Evolutionary conservation across 2,888 invertebrate species (phyloP).

Genomic region (Rotaria macrura): DNA sequence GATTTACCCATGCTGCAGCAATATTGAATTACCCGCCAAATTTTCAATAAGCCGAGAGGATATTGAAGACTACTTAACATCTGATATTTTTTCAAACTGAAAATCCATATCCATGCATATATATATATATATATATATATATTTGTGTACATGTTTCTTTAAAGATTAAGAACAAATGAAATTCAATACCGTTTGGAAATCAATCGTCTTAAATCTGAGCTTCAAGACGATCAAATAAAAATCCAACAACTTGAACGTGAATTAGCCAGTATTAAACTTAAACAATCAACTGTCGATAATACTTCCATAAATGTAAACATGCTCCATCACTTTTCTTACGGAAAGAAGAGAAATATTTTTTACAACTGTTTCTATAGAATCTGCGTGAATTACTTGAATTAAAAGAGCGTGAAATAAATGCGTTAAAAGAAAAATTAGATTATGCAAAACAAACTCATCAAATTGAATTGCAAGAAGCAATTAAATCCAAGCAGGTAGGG

Average conservation of each 20-base stretch:
- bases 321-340: too few species aligned
- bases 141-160: not conserved
- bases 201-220: not conserved
- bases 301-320: not conserved
- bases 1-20: too few species aligned
- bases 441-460: not conserved
- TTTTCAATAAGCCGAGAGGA: too few species aligned
- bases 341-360: too few species aligned
- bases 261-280: not conserved
- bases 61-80: too few species aligned
- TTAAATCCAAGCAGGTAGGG: not conserved
- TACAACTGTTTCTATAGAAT: not conserved
- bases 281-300: not conserved
- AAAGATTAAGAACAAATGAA: not conserved
- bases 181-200: not conserved
- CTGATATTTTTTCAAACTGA: too few species aligned
- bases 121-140: too few species aligned
- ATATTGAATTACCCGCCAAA: too few species aligned
- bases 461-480: not conserved
- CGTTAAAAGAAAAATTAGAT: not conserved
- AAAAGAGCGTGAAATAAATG: constrained; percentile 1
- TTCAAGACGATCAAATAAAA: not conserved
- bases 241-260: constrained; percentile 2
- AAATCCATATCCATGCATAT: too few species aligned
- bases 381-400: constrained; percentile 13